Evolutionary conservation across 2,797 vertebrate genomes (phyloP), one percentile per base, ranked within the genome.

Genomic region (Coreius guichenoti): DNA sequence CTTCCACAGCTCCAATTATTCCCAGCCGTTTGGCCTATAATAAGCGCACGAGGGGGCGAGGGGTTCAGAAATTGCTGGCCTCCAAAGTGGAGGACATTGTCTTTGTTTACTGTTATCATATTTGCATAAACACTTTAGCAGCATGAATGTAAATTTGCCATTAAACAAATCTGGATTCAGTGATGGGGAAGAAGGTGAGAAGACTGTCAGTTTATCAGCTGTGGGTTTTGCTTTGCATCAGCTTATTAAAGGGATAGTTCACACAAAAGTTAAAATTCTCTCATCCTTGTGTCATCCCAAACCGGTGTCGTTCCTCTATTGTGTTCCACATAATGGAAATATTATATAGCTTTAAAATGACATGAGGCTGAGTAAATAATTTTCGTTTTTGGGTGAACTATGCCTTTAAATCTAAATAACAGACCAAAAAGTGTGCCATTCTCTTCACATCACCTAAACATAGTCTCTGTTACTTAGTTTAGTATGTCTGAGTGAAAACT

Each of bases 1-100:
- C 89, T 90, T 89, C 86, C 91, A 81, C 87, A 56, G 70, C 45
- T n/a, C 77, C 72, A 74, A 49, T 91, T 92, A 92, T 91, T 85
- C 83, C 49, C n/a, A 82, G 88, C 80, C 89, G 87, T 26, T 86
- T 63, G 75, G 82, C 80, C 87, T 54, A 82, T 81, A 82, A 89
- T 88, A 89, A 91, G 74, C 51, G 65, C 47, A 61, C 77, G 45
- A 81, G 63, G 33, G 51, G 8, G 39, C 43, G 78, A 72, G 31
- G 31, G 78, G 70, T 80, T 81, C 61, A 43, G 21, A 54, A 14
- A 51, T 14, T 17, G 70, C 81, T 43, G 11, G 33, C n/a, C 61
- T 58, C n/a, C 3, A 51, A 33, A 33, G 36, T 9, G 9, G 23
- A 51, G 8, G 70, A 23, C 78, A 84, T 88, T 87, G 87, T 67